A percentile compares a stretch with the other conserved stretches of the same genome.
These are phyloP conservation scores for Rhodinocichla rosea DNA, from an alignment of 2,113 vertebrate species.

Conservation along the genomic window DNA sequence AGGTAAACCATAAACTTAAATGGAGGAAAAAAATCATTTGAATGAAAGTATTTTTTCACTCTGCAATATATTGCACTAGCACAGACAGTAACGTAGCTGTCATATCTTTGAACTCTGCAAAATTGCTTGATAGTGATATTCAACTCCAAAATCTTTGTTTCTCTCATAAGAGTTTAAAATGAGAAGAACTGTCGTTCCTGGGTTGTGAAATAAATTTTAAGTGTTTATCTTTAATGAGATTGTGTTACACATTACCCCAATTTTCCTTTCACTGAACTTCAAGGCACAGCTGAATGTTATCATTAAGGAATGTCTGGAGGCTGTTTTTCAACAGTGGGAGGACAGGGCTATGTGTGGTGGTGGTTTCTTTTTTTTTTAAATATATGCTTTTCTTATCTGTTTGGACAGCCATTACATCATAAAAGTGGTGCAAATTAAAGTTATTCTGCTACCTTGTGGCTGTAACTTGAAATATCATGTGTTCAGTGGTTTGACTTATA, in stretches of 20 bases:
- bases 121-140: not conserved
- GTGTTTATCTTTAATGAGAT: not conserved
- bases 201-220: not conserved
- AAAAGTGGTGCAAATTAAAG: not conserved
- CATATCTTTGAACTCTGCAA: not conserved
- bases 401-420: not conserved
- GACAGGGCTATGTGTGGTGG: not conserved
- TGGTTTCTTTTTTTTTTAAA: not conserved
- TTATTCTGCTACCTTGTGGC: constrained; percentile 71
- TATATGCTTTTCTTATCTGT: not conserved
- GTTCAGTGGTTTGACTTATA: not conserved
- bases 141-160: not conserved
- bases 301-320: not conserved
- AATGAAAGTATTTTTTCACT: not conserved
- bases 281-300: not conserved
- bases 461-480: constrained; percentile 51
- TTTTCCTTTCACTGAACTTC: constrained; percentile 8
- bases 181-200: not conserved
- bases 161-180: not conserved
- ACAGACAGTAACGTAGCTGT: not conserved
- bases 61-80: not conserved
- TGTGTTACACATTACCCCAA: not conserved
- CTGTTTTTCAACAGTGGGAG: not conserved
- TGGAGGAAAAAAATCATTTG: not conserved
- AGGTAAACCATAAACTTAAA: not conserved